Base-by-base conservation (phyloP, 30 jellyfish, hydroid and myxozoan species). In the Catostylus mosaicus region DNA sequence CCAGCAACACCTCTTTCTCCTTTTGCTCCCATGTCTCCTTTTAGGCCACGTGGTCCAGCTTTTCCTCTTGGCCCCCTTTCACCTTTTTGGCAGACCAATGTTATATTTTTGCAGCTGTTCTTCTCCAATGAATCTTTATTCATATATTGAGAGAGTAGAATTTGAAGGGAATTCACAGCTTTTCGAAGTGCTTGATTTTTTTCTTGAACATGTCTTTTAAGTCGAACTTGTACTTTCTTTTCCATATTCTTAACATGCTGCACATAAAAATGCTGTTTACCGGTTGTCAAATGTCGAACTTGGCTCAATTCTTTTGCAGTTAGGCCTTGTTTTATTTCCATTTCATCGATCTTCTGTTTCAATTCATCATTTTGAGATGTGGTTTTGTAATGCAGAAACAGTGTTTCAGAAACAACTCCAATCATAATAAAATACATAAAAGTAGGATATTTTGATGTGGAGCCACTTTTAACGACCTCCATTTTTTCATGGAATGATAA, bases 21-120 rank as follows among this genome's bases (percentile, higher is more conserved):
- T 14, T 5, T 26, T 1, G 10, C 67, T 18, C 87, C 87, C n/a
- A 5, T 76, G 12, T 35, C 51, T 14, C 87, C 87, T 31, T 56
- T 59, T 12, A 3, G 19, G 46, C 87, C 87, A 26, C 67, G 52
- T 30, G 79, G 88, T n/a, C 79, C 79, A 27, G 78, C 52, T 20
- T 59, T 77, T 8, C 79, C 88, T 47, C 75, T 26, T 11, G 73
- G 73, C 5, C 82, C 89, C 43, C 75, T 23, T 14, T 48, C 89
- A 0, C 82, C 89, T 51, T 62, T 78, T 32, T 51, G 26, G 75
- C 89, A 63, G 0, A 43, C 67, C 6, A 64, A 31, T 4, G 73
- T 62, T 56, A 27, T 60, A 14, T 79, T 79, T 20, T 19, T 29
- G 65, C 82, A 79, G 31, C 20, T 2, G 4, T 30, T 36, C 19